Conservation (phyloP, 2,797 vertebrate genomes). For the Sebastiscus albofasciatus region DNA sequence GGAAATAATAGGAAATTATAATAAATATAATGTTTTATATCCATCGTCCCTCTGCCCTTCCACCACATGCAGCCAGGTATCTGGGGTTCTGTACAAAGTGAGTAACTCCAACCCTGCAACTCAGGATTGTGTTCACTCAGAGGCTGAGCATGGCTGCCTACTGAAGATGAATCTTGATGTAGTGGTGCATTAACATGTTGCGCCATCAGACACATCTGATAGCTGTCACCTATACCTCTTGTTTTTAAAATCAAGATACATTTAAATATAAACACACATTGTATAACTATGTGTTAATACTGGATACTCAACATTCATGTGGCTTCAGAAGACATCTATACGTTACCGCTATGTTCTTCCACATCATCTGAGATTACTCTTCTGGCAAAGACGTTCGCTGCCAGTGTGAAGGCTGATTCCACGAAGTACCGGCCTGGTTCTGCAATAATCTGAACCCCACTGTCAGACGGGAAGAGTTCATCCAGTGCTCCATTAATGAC, state of each 20-base stretch:
- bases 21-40: not conserved
- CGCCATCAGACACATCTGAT: not conserved
- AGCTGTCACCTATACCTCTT: not conserved
- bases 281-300: not conserved
- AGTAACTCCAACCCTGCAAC: not conserved
- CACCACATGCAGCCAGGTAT: not conserved
- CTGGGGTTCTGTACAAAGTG: not conserved
- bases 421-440: conserved; percentile 84
- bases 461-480: conserved; percentile 81
- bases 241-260: not conserved
- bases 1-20: not conserved
- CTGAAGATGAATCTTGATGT: not conserved
- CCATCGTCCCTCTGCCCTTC: not conserved
- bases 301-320: not conserved
- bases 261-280: not conserved
- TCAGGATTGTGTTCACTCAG: not conserved
- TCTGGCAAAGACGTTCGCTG: conserved; percentile 77
- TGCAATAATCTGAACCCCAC: conserved; percentile 80
- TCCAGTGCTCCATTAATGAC: conserved; percentile 81
- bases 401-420: conserved; percentile 83
- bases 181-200: not conserved
- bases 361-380: conserved; percentile 52
- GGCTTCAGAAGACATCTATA: not conserved
- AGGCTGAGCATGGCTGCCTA: not conserved
- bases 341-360: not conserved